Evolutionary conservation across 2,113 vertebrate genomes (phyloP).

Genomic region (Charadrius vociferus): DNA sequence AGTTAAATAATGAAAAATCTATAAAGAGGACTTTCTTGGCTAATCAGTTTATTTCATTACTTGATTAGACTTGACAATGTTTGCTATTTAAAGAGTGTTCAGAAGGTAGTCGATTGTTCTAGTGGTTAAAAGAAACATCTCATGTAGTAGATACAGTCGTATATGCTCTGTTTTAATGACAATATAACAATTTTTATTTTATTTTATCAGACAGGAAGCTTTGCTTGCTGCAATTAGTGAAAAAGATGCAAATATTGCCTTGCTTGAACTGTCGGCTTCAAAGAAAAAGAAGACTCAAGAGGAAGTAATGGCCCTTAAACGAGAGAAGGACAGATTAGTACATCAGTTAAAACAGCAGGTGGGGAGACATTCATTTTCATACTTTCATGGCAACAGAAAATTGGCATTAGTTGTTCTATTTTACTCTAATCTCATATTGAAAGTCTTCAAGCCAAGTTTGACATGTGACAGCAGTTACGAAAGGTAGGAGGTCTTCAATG

Average conservation of each 20-base stretch:
- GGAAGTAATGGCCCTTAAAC: constrained; percentile 93
- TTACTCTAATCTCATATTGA: constrained; percentile 4
- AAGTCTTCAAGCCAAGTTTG: constrained; percentile 15
- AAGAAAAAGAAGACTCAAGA: constrained; percentile 99
- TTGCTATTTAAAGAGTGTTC: not conserved
- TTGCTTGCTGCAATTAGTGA: constrained; percentile 98
- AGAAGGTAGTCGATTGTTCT: not conserved
- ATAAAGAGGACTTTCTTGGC: not conserved
- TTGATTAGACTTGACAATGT: not conserved
- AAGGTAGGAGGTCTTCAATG: constrained; percentile 34
- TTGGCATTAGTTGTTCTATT: not conserved
- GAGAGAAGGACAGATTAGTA: constrained; percentile 96
- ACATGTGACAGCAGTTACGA: not conserved
- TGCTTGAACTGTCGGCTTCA: constrained; percentile 95
- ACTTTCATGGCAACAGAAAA: not conserved
- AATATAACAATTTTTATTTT: constrained; percentile 24
- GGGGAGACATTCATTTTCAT: constrained; percentile 48
- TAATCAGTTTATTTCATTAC: not conserved
- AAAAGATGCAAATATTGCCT: constrained; percentile 98
- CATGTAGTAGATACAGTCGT: too few species aligned
- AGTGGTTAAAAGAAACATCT: not conserved
- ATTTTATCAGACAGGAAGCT: constrained; percentile 91
- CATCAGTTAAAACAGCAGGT: constrained; percentile 99
- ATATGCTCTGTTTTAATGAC: not conserved
- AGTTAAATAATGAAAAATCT: not conserved